Evolutionary conservation across 1,140 invertebrate species (phyloP).

Genomic region (Hylaeus anthracinus): DNA sequence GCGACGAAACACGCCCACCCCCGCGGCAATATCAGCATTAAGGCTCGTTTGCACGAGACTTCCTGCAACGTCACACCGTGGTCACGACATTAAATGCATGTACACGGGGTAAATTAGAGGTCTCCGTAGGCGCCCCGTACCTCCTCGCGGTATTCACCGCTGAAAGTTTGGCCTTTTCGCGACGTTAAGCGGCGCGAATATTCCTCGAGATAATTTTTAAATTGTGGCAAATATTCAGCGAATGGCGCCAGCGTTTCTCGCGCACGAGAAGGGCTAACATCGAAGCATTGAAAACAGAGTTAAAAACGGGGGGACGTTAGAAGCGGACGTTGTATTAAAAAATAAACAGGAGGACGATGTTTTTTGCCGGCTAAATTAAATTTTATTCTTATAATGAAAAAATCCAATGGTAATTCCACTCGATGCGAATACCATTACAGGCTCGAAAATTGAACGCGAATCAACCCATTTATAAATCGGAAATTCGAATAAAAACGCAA

Average conservation of each 20-base stretch:
- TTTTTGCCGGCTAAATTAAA: too few relatives aligned
- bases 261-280: too few relatives aligned
- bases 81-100: constrained; percentile 1
- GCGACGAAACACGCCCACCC: not conserved
- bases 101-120: constrained; percentile 12
- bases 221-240: not conserved
- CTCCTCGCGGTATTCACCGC: not conserved
- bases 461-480: too few relatives aligned
- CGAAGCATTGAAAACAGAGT: too few relatives aligned
- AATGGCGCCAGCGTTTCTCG: not conserved
- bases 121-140: not conserved
- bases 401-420: too few relatives aligned
- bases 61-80: constrained; percentile 10
- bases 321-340: too few relatives aligned
- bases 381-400: too few relatives aligned
- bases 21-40: constrained; percentile 1
- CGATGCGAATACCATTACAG: too few relatives aligned
- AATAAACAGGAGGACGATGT: too few relatives aligned
- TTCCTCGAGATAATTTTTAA: not conserved
- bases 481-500: not conserved
- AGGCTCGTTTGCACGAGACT: constrained; percentile 12
- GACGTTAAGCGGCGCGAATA: not conserved
- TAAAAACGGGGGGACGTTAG: too few relatives aligned
- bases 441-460: too few relatives aligned
- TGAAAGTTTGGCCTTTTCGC: not conserved